Conservation (phyloP, 2,888 invertebrate genomes). For the Chalcosyrphus nemorum region DNA sequence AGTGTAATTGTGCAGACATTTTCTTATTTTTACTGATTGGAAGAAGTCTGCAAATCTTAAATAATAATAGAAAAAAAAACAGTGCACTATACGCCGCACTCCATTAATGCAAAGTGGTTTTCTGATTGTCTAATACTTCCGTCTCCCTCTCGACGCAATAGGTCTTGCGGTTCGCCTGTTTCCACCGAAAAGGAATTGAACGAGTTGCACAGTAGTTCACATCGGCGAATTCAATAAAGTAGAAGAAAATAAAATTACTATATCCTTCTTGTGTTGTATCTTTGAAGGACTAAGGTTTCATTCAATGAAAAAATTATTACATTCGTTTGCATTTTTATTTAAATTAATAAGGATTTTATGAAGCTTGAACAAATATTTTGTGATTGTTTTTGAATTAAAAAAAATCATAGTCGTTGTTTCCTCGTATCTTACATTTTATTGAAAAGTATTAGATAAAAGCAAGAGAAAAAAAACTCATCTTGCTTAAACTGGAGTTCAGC, state of each 20-base stretch:
- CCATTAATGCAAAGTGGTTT: constrained; percentile 45
- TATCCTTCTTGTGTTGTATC: constrained; percentile 11
- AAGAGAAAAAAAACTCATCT: too few relatives aligned
- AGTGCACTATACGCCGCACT: constrained; percentile 15
- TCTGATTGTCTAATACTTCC: constrained; percentile 7
- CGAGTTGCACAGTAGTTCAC: constrained; percentile 7
- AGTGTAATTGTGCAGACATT: background rate
- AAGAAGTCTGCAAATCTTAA: background rate
- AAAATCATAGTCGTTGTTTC: too few relatives aligned
- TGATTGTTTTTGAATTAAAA: background rate
- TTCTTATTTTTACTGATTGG: background rate
- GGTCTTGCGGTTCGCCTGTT: background rate
- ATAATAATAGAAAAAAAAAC: constrained; percentile 22
- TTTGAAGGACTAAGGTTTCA: constrained; percentile 3
- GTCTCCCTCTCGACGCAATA: constrained; percentile 16
- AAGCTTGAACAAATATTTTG: background rate
- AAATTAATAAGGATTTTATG: background rate
- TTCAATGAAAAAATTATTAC: background rate
- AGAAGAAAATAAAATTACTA: constrained; percentile 30
- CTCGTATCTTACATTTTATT: too few relatives aligned
- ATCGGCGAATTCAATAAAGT: constrained; percentile 46
- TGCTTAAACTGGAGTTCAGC: too few relatives aligned
- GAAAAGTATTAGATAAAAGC: too few relatives aligned
- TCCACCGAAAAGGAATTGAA: constrained; percentile 21
- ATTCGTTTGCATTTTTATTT: background rate